phyloP scores from a whole-genome alignment of 2,888 invertebrate species.

The Drosophila kanekoi region DNA sequence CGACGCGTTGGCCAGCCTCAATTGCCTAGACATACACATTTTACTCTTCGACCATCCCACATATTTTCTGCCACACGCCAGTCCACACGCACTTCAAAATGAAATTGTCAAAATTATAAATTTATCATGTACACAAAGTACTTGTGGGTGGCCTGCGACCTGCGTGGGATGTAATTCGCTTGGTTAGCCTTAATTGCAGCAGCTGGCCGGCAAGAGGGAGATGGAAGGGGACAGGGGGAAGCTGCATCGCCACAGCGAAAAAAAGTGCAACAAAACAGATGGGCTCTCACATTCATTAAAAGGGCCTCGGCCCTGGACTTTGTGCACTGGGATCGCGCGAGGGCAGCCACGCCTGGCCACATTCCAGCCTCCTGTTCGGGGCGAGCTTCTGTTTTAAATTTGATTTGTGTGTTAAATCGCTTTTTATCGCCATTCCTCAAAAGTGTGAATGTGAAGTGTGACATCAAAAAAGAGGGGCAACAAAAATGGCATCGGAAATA shows the following conservation, averaged over 20 bases:
- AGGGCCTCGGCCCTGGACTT: too few relatives aligned
- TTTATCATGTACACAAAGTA: slow-evolving; percentile 57
- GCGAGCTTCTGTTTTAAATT: slow-evolving; percentile 51
- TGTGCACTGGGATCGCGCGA: too few relatives aligned
- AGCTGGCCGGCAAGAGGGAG: slow-evolving; percentile 21
- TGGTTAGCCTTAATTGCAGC: slow-evolving; percentile 77
- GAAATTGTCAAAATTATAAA: slow-evolving; percentile 71
- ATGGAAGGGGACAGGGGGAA: background rate
- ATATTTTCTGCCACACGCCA: slow-evolving; percentile 31
- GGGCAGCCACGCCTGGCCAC: slow-evolving; percentile 14
- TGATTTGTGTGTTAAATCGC: slow-evolving; percentile 45
- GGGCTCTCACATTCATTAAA: slow-evolving; percentile 78
- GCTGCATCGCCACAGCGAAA: slow-evolving; percentile 7
- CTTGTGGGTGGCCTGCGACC: slow-evolving; percentile 24
- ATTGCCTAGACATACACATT: slow-evolving; percentile 1
- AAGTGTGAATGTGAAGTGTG: slow-evolving; percentile 69
- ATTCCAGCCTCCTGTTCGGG: slow-evolving; percentile 34
- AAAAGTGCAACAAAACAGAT: slow-evolving; percentile 40
- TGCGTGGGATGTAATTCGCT: slow-evolving; percentile 51
- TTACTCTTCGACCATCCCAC: background rate
- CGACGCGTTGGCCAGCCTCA: slow-evolving; percentile 4
- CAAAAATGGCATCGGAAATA: slow-evolving; percentile 53
- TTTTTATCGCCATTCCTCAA: slow-evolving; percentile 43
- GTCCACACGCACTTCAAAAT: slow-evolving; percentile 59
- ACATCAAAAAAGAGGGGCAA: slow-evolving; percentile 52